Conservation (phyloP, 2,797 vertebrate genomes). For the Acrossocheilus fasciatus region DNA sequence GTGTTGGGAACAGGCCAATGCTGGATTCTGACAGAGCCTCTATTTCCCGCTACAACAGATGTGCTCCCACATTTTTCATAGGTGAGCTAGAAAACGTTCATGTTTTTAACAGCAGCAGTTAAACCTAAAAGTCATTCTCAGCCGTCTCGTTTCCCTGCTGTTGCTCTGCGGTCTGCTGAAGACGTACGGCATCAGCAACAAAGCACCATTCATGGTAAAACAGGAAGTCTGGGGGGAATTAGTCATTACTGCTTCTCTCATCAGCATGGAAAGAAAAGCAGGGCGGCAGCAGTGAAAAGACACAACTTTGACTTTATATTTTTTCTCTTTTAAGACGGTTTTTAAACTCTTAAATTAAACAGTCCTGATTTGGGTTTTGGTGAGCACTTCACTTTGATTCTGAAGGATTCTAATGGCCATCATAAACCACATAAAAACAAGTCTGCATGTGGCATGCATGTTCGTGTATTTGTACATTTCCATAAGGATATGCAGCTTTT, state of each 20-base stretch:
- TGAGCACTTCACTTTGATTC: not conserved
- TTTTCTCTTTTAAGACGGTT: not conserved
- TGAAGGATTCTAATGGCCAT: not conserved
- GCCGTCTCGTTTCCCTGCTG: slow-evolving; percentile 27
- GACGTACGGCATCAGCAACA: slow-evolving; percentile 60
- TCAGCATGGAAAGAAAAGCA: slow-evolving; percentile 51
- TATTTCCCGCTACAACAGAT: slow-evolving; percentile 32
- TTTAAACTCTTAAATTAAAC: not conserved
- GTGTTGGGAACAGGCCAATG: not conserved
- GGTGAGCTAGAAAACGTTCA: not conserved
- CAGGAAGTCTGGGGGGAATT: slow-evolving; percentile 63
- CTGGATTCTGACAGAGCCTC: not conserved
- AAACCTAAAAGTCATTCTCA: slow-evolving; percentile 34
- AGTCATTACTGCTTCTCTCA: slow-evolving; percentile 59
- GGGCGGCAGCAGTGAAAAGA: slow-evolving; percentile 11
- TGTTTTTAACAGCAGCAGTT: slow-evolving; percentile 36
- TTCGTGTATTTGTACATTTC: not conserved
- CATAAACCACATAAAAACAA: slow-evolving; percentile 21
- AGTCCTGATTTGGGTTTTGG: not conserved
- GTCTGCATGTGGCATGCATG: not conserved
- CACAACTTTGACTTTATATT: not conserved
- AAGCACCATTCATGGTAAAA: slow-evolving; percentile 70
- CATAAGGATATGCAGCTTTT: not conserved
- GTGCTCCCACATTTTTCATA: slow-evolving; percentile 36
- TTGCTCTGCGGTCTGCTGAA: slow-evolving; percentile 49